These are phyloP conservation scores for Sarcophilus harrisii DNA, from an alignment of 2,797 vertebrate genomes.

Conservation along the genomic window DNA sequence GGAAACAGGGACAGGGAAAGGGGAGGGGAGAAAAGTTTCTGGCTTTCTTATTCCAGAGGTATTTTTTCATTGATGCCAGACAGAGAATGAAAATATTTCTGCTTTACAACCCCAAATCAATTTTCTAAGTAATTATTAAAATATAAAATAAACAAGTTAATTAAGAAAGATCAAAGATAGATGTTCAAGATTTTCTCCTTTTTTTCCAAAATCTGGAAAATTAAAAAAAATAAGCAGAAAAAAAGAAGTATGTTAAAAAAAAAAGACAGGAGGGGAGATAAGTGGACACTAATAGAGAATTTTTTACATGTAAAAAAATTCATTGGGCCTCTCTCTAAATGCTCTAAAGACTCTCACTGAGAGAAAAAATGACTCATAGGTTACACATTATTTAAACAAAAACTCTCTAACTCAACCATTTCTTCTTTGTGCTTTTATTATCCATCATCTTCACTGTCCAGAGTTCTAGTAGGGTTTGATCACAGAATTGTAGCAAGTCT, in stretches of 20 bases:
- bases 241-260: conserved; percentile 1
- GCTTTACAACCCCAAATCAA: conserved; percentile 53
- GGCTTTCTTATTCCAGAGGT: conserved; percentile 29
- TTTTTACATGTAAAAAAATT: conserved; percentile 17
- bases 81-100: conserved; percentile 56
- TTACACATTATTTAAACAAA: conserved; percentile 22
- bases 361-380: background rate
- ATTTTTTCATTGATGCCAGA: conserved; percentile 58
- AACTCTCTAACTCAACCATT: conserved; percentile 5
- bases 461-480: conserved; percentile 16
- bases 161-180: conserved; percentile 49
- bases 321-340: conserved; percentile 4
- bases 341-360: conserved; percentile 36
- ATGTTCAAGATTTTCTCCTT: conserved; percentile 51
- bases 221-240: conserved; percentile 23
- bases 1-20: conserved; percentile 7
- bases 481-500: conserved; percentile 15
- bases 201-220: conserved; percentile 45
- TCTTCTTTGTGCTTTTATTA: background rate
- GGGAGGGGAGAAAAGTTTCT: conserved; percentile 2
- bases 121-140: conserved; percentile 60
- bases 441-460: background rate
- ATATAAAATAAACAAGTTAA: conserved; percentile 59
- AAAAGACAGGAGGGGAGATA: background rate
- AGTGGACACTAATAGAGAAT: conserved; percentile 37